These are phyloP conservation scores for Eutolmus rufibarbis DNA, from an alignment of 2,888 invertebrate genomes.

Conservation along the genomic window DNA sequence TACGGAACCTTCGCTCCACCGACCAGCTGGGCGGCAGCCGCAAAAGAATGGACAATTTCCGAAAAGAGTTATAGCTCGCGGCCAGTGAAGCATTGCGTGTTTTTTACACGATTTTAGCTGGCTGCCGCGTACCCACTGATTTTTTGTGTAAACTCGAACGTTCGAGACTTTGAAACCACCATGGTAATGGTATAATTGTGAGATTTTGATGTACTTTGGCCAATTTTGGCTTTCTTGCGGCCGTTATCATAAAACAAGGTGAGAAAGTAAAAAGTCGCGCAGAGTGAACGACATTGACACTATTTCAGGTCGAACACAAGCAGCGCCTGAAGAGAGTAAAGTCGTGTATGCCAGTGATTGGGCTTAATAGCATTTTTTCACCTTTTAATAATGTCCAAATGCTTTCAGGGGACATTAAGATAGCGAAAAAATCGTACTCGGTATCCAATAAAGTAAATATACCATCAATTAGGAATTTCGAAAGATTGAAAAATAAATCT, in stretches of 20 bases:
- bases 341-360: neutral
- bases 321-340: neutral
- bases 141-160: neutral
- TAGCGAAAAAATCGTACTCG: neutral
- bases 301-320: neutral
- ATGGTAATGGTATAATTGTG: neutral
- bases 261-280: neutral
- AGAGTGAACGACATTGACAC: conserved; percentile 15
- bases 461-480: neutral
- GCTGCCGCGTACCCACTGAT: neutral
- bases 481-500: neutral
- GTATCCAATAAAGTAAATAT: neutral
- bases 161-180: neutral
- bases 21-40: neutral
- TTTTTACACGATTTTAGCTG: neutral
- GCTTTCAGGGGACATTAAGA: neutral
- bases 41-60: neutral
- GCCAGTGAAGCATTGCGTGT: neutral
- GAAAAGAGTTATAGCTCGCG: neutral
- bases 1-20: neutral
- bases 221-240: neutral
- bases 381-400: neutral
- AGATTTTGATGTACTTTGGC: neutral
- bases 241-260: neutral
- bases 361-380: neutral